phyloP scores from a whole-genome alignment of 2,888 invertebrate species.

The Auanema sp. region DNA sequence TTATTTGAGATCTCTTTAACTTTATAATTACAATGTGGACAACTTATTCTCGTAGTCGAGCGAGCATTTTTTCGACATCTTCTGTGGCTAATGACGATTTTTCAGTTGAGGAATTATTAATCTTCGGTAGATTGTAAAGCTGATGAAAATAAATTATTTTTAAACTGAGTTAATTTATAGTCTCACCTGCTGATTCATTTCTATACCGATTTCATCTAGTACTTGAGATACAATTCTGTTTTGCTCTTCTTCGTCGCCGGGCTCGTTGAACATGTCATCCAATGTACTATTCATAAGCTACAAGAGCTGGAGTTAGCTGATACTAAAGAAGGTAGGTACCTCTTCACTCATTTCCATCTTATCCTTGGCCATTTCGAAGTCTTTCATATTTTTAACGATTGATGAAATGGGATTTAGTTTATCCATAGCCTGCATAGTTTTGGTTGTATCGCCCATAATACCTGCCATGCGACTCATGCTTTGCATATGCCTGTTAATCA shows the following conservation, averaged over 20 bases:
- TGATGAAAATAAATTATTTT: no score
- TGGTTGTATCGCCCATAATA: slow-evolving; percentile 84
- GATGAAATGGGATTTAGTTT: slow-evolving; percentile 68
- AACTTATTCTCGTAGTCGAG: slow-evolving; percentile 30
- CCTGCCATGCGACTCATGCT: slow-evolving; percentile 84
- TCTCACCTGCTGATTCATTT: slow-evolving; percentile 81
- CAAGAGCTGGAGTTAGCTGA: slow-evolving; percentile 6
- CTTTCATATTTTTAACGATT: slow-evolving; percentile 79
- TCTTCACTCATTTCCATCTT: slow-evolving; percentile 95
- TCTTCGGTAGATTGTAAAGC: background rate
- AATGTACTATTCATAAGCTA: slow-evolving; percentile 78
- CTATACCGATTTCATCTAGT: slow-evolving; percentile 94
- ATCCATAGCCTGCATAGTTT: slow-evolving; percentile 87
- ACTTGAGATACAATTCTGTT: slow-evolving; percentile 86
- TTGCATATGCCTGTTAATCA: slow-evolving; percentile 72
- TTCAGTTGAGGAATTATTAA: background rate
- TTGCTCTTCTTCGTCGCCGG: slow-evolving; percentile 86
- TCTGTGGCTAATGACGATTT: slow-evolving; percentile 12
- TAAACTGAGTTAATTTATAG: no score
- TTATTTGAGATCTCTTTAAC: background rate
- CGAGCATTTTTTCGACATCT: slow-evolving; percentile 37
- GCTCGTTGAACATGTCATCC: slow-evolving; percentile 84
- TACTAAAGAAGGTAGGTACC: slow-evolving; percentile 70
- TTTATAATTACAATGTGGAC: background rate
- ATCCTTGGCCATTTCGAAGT: slow-evolving; percentile 81